Conservation (phyloP, 2,113 vertebrate genomes). For the Triplophysa rosa region DNA sequence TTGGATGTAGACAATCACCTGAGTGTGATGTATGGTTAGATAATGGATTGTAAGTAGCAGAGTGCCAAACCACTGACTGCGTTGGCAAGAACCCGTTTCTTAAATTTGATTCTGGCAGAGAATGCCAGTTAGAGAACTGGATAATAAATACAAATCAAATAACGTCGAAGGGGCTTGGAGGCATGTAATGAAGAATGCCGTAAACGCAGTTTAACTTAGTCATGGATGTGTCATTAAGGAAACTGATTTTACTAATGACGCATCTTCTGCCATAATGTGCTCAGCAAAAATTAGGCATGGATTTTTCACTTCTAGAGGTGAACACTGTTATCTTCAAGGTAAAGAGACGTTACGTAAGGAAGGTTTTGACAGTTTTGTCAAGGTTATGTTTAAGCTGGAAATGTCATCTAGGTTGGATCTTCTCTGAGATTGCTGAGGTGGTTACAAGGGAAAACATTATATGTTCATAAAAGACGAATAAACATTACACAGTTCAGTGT, state of each 20-base stretch:
- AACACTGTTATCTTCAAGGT: too few species aligned
- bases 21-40: neutral
- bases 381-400: neutral
- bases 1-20: constrained; percentile 17
- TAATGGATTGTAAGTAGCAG: constrained; percentile 25
- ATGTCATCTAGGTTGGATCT: neutral
- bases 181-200: neutral
- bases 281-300: too few species aligned
- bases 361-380: too few species aligned
- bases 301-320: too few species aligned
- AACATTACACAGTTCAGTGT: too few species aligned
- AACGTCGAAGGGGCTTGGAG: neutral
- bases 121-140: neutral
- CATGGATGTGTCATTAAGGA: neutral
- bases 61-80: constrained; percentile 14
- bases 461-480: too few species aligned
- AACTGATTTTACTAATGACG: neutral
- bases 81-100: neutral
- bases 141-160: neutral
- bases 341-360: too few species aligned
- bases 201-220: neutral
- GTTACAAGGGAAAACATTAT: too few species aligned
- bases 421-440: constrained; percentile 11
- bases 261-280: neutral
- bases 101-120: constrained; percentile 15